A percentile compares a stretch with the other conserved stretches of the same genome.
These are phyloP conservation scores for Quiscalus mexicanus DNA, from an alignment of 2,113 vertebrate genomes.

Conservation along the genomic window DNA sequence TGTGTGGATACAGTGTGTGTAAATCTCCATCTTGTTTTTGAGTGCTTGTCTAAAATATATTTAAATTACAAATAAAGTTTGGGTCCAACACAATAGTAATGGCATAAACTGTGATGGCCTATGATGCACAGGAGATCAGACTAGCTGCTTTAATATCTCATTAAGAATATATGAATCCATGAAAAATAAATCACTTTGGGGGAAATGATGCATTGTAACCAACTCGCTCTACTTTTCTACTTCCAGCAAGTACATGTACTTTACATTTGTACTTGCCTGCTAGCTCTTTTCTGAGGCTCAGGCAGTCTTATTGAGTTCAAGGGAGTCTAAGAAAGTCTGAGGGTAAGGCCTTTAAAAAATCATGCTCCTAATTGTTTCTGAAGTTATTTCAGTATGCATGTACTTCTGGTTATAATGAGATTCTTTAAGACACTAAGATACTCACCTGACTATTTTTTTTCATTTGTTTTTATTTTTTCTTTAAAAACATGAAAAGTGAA, in stretches of 20 bases:
- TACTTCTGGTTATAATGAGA: not conserved
- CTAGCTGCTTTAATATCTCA: not conserved
- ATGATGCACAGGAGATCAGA: not conserved
- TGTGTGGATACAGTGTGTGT: not conserved
- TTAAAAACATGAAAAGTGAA: not conserved
- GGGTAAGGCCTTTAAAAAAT: not conserved
- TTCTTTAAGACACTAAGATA: not conserved
- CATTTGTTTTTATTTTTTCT: fast-evolving
- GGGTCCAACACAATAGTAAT: not conserved
- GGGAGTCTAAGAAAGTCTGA: not conserved
- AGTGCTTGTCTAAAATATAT: not conserved
- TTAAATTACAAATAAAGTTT: not conserved
- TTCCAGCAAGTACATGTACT: not conserved
- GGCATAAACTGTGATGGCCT: not conserved
- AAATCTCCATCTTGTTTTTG: not conserved
- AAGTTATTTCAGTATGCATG: fast-evolving
- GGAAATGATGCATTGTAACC: not conserved
- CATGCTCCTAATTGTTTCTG: not conserved
- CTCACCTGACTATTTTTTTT: fast-evolving
- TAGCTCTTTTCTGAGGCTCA: not conserved
- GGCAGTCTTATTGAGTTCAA: not conserved
- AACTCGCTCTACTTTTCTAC: not conserved
- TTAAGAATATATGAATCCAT: not conserved
- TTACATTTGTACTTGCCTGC: not conserved
- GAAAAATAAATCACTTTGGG: not conserved